Percentiles rank a stretch among this genome's conserved stretches.
These are phyloP conservation scores for Polylopha cassiicola DNA, from an alignment of 2,888 invertebrate genomes.

Conservation along the genomic window DNA sequence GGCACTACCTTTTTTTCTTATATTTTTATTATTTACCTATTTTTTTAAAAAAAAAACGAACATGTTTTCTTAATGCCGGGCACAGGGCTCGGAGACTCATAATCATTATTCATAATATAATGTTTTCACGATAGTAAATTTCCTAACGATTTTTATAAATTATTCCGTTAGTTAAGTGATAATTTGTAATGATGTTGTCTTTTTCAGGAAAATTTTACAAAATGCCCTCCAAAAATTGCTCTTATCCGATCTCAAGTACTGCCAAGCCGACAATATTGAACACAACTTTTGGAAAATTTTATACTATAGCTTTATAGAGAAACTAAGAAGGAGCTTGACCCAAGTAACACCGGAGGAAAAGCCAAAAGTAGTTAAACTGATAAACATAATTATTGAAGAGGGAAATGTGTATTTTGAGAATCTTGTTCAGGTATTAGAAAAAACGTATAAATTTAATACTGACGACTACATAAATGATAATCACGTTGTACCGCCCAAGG, in stretches of 20 bases:
- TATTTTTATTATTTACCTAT: background rate
- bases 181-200: constrained; percentile 16
- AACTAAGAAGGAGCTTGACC: constrained; percentile 82
- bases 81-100: too few species aligned
- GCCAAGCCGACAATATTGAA: constrained; percentile 91
- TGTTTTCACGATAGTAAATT: too few species aligned
- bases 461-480: constrained; percentile 79
- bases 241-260: constrained; percentile 89
- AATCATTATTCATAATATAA: too few species aligned
- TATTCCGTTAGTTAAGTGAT: constrained; percentile 19
- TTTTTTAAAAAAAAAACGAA: too few species aligned
- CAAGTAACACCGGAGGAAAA: constrained; percentile 79
- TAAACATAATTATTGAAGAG: constrained; percentile 86
- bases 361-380: constrained; percentile 79
- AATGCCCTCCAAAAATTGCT: constrained; percentile 81
- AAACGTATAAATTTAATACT: constrained; percentile 84
- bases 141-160: too few species aligned
- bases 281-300: constrained; percentile 94
- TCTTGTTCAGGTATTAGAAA: constrained; percentile 84
- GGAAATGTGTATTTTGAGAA: constrained; percentile 87
- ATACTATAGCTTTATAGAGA: constrained; percentile 92
- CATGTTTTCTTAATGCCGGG: too few species aligned
- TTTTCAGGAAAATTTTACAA: constrained; percentile 78
- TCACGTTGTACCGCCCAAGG: constrained; percentile 77
- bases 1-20: constrained; percentile 14